Conservation (phyloP, 2,797 vertebrate species). For the Esox masquinongy region DNA sequence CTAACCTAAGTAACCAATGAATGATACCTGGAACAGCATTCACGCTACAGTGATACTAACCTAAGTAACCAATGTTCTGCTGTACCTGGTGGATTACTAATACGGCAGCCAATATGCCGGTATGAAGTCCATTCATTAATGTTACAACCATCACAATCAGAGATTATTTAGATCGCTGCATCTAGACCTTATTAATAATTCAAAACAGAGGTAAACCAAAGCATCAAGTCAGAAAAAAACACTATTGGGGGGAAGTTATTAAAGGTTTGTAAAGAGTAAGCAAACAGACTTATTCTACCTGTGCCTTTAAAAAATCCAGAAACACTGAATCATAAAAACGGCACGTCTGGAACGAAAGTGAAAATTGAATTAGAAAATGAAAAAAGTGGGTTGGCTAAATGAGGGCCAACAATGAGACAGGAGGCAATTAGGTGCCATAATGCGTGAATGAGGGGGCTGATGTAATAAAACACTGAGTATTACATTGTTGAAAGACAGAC, state of each 20-base stretch:
- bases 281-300: neutral
- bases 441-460: conserved; percentile 5
- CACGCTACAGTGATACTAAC: neutral
- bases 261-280: neutral
- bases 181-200: neutral
- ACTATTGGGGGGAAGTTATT: neutral
- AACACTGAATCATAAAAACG: neutral
- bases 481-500: conserved; percentile 11
- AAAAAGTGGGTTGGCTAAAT: neutral
- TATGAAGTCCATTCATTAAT: neutral
- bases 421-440: conserved; percentile 11
- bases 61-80: neutral
- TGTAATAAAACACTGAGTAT: conserved; percentile 17
- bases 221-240: neutral
- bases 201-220: neutral
- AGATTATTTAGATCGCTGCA: neutral
- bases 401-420: neutral
- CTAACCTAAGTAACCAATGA: neutral
- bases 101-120: neutral
- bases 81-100: neutral
- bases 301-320: neutral
- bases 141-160: conserved; percentile 8
- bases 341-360: neutral
- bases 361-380: neutral
- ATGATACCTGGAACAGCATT: neutral